Percentiles rank a stretch among this genome's conserved stretches.
Conservation (phyloP, 2,797 vertebrate species). For the Sebastes hubbsi region DNA sequence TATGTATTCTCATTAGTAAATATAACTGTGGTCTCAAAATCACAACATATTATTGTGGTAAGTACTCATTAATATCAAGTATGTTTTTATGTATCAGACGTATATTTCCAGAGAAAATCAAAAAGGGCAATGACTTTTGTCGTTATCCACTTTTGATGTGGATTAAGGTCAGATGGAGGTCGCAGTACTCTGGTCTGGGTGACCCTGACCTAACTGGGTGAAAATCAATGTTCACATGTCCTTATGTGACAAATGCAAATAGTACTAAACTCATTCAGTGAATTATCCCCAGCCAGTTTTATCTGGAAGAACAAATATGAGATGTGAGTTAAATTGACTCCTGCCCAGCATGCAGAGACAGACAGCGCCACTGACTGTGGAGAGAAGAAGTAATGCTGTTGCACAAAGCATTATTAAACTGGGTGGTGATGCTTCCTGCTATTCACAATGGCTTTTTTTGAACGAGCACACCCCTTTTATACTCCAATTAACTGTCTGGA, state of each 20-base stretch:
- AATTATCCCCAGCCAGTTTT: slow-evolving; percentile 1
- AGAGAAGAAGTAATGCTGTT: not conserved
- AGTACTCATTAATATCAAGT: not conserved
- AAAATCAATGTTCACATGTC: not conserved
- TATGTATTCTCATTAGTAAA: too few relatives aligned
- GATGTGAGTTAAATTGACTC: not conserved
- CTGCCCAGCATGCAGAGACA: not conserved
- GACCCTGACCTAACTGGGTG: slow-evolving; percentile 39
- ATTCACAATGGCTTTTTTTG: slow-evolving; percentile 36
- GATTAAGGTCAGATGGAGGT: slow-evolving; percentile 7
- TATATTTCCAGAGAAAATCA: not conserved
- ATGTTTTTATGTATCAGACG: not conserved
- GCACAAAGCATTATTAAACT: slow-evolving; percentile 49
- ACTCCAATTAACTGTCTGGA: slow-evolving; percentile 61
- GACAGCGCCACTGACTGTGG: not conserved
- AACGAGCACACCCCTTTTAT: slow-evolving; percentile 41
- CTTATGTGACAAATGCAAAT: not conserved
- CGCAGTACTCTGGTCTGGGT: slow-evolving; percentile 40
- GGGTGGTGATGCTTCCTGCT: slow-evolving; percentile 61
- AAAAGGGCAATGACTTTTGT: not conserved
- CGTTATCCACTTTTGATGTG: not conserved
- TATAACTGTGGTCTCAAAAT: not conserved
- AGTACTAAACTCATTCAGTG: not conserved
- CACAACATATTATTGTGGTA: not conserved
- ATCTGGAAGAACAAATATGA: slow-evolving; percentile 26